These are phyloP conservation scores for Archips xylosteana DNA, from an alignment of 2,888 invertebrate genomes.

Conservation along the genomic window DNA sequence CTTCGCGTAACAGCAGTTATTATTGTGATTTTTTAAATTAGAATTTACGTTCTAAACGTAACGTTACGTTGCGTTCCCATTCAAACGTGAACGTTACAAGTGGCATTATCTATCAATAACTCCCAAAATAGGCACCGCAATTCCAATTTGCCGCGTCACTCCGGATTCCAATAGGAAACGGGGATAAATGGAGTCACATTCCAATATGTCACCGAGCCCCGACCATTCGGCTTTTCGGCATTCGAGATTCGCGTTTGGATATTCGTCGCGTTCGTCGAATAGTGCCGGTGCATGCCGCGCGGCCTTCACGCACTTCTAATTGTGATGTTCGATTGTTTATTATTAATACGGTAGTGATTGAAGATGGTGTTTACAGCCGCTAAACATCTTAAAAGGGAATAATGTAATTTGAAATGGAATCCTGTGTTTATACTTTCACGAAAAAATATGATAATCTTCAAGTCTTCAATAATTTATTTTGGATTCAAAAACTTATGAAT, in stretches of 20 bases:
- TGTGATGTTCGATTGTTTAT: neutral
- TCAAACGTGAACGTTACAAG: slow-evolving; percentile 62
- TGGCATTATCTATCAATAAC: slow-evolving; percentile 79
- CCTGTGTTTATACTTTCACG: too few species aligned
- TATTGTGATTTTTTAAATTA: neutral
- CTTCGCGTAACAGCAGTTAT: neutral
- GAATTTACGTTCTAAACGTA: slow-evolving; percentile 1
- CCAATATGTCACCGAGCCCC: slow-evolving; percentile 83
- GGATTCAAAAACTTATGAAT: too few species aligned
- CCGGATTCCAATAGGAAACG: slow-evolving; percentile 85
- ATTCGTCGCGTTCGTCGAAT: slow-evolving; percentile 53
- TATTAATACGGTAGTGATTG: slow-evolving; percentile 5
- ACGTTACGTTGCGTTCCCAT: slow-evolving; percentile 54
- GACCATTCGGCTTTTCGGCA: slow-evolving; percentile 77
- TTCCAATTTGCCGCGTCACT: slow-evolving; percentile 85
- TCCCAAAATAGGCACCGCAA: slow-evolving; percentile 82
- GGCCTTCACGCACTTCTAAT: slow-evolving; percentile 13
- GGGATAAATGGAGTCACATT: slow-evolving; percentile 85
- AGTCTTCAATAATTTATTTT: too few species aligned
- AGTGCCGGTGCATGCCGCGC: slow-evolving; percentile 56
- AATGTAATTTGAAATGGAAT: too few species aligned
- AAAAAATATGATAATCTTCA: too few species aligned
- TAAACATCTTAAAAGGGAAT: too few species aligned
- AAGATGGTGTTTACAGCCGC: neutral
- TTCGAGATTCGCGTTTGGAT: slow-evolving; percentile 73